phyloP scores from a whole-genome alignment of 2,113 vertebrate species.

The Synodontis membranacea region DNA sequence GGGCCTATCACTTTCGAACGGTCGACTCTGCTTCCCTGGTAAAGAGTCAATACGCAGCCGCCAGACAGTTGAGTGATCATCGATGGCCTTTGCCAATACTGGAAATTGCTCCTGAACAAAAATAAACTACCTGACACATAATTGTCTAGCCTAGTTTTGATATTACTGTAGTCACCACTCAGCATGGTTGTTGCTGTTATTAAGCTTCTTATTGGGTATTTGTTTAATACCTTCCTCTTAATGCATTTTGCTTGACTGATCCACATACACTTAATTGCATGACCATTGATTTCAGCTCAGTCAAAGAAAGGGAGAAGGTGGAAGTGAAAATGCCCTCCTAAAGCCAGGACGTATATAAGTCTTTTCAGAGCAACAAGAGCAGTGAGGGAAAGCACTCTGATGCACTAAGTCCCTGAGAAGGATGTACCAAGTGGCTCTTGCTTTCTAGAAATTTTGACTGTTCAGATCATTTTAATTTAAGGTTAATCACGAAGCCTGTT shows the following conservation, averaged over 20 bases:
- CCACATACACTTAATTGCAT: constrained; percentile 53
- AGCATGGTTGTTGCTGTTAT: constrained; percentile 50
- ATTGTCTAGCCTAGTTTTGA: constrained; percentile 48
- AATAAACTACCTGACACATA: constrained; percentile 58
- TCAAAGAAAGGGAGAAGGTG: constrained; percentile 46
- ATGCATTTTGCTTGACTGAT: constrained; percentile 52
- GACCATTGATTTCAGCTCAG: constrained; percentile 56
- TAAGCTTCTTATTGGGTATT: constrained; percentile 50
- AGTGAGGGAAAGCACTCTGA: constrained; percentile 16
- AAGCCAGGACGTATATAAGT: constrained; percentile 48
- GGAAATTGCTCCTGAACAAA: constrained; percentile 50
- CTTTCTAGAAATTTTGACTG: not conserved
- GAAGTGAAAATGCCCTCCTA: constrained; percentile 39
- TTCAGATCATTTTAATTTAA: not conserved
- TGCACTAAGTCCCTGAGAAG: not conserved
- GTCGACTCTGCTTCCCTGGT: constrained; percentile 55
- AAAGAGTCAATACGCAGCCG: constrained; percentile 63
- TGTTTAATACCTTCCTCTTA: constrained; percentile 49
- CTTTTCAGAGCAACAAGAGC: constrained; percentile 33
- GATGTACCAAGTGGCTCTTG: constrained; percentile 9
- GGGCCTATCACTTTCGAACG: constrained; percentile 65
- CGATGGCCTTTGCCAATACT: constrained; percentile 61
- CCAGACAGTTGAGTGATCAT: constrained; percentile 64
- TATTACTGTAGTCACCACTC: constrained; percentile 47
- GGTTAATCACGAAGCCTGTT: not conserved